Evolutionary conservation across 1,140 invertebrate species (phyloP), one percentile per base, ranked within the genome.

Genomic region (Drosophila nikananu): DNA sequence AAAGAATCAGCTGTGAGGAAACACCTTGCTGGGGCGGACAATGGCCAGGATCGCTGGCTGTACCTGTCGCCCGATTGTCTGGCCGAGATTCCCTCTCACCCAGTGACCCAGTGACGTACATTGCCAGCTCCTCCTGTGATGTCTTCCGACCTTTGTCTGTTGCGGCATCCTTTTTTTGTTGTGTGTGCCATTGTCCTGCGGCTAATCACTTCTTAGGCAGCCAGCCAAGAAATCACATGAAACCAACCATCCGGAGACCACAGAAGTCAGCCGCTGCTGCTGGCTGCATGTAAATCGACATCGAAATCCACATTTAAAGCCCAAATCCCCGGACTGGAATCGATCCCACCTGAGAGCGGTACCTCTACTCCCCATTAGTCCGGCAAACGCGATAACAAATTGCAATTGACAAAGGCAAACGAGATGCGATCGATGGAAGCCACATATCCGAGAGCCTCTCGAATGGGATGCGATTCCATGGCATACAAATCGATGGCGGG

Each of bases 351-450:
- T 74, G 68, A 79, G 77, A 74, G 46, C 55, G 52, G 21, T 54
- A 67, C 55, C 42, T 66, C 42, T 66, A 70, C 54, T 54, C 32
- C 72, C 71, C 72, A 55, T 66, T 73, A 80, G 79, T 66, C 55
- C 77, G 51, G 66, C 61, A 73, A 78, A 78, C 68, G 61, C 71
- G 83, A 87, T 91, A 92, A 92, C 86, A 92, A 92, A 92, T 92
- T 92, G 91, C 91, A 92, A 91, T 91, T 92, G 91, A 92, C 91
- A 92, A 92, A 81, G 75, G 72, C 58, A 78, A 80, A 65, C 62
- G 72, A 48, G 49, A 67, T 64, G 72, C 59, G 58, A 62, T 74
- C 71, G 70, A 72, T 73, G 70, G 70, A 73, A 72, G 70, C 67
- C 65, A 70, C 68, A 72, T 72, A 72, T 64, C 62, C 23, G 61